Evolutionary conservation across 2,888 invertebrate genomes (phyloP), one percentile per base, ranked within the genome.

Genomic region (Pterostichus niger): DNA sequence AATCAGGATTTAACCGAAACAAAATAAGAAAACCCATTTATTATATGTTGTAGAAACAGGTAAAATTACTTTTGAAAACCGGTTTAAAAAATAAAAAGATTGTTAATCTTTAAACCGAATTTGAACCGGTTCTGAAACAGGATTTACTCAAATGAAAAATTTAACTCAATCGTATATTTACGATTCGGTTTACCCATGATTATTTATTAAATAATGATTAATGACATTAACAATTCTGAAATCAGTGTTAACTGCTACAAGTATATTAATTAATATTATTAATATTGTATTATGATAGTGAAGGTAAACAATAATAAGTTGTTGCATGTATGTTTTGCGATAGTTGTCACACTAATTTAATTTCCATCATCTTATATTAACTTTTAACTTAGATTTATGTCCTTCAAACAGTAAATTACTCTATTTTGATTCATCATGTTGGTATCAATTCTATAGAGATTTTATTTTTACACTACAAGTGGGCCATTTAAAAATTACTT

Each of bases 81-180:
- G 46, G 68, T 71, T 71, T 40, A 71, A 71, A 71, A 71, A 44
- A 44, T 71, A 11, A 64, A 59, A 59, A 35, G 33, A 64, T 44
- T 17, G 15, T 15, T 44, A 44, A 44, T 71, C 40, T 44, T 71
- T 40, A 17, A 44, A 71, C 68, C 46, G 46, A 68, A 71, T 71
- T 71, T 44, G 44, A 64, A 71, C 68, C 44, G 44, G 68, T 44
- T 44, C 9, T 44, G n/a, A 44, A 71, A 40, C 68, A 44, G 44
- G 35, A 35, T 59, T 64, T 11, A n/a, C 13, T 7, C 0, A 40
- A 35, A n/a, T 17, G 13, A 64, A 49, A 49, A n/a, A 49, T 10
- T 46, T 0, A 49, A 49, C 10, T 49, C 6, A 49, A 49, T 10
- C 13, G 49, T 49, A 13, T 49, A 9, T 49, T 49, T n/a, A 49